These are phyloP conservation scores for Agrypnia vestita DNA, from an alignment of 1,140 invertebrate species.

Conservation along the genomic window DNA sequence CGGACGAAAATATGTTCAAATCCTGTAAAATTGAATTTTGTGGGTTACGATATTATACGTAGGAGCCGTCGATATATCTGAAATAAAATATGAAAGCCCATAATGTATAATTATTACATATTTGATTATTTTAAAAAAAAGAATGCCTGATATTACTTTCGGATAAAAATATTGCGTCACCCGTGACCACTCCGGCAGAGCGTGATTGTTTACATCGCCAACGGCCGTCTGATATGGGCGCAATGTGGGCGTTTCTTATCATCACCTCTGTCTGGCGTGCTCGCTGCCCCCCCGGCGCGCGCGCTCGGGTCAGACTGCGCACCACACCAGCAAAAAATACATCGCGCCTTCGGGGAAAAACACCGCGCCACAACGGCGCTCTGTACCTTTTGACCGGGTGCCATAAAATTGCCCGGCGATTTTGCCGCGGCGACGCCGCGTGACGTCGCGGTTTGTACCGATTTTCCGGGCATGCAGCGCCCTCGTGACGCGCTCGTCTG, in stretches of 20 bases:
- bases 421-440: not conserved
- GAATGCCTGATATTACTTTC: no score
- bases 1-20: no score
- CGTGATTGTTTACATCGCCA: not conserved
- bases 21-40: no score
- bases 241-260: slow-evolving; percentile 19
- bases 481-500: slow-evolving; percentile 15
- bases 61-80: no score
- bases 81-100: no score
- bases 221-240: not conserved
- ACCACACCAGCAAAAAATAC: not conserved
- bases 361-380: no score
- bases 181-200: not conserved
- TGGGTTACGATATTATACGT: no score
- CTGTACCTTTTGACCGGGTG: not conserved
- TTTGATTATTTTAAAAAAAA: no score
- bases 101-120: no score
- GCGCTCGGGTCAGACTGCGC: slow-evolving; percentile 8
- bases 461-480: slow-evolving; percentile 19
- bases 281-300: not conserved
- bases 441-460: slow-evolving; percentile 1
- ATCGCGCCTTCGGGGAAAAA: not conserved
- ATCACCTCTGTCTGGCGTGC: slow-evolving; percentile 38
- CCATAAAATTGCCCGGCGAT: not conserved
- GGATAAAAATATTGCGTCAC: not conserved